Evolutionary conservation across 2,797 vertebrate genomes (phyloP).

Genomic region (Orientallactaga sibirica): DNA sequence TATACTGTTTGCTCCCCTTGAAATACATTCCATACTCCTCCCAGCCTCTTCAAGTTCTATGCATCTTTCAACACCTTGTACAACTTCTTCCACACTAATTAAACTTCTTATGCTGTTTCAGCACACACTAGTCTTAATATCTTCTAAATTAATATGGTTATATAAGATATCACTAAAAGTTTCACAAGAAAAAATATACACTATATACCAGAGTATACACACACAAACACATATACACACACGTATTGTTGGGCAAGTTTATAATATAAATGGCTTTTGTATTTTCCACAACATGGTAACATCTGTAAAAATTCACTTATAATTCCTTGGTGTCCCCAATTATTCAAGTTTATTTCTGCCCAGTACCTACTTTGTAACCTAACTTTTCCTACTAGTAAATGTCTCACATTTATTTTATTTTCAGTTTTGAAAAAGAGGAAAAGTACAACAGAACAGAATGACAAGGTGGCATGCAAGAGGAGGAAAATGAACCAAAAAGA

Average conservation of each 20-base stretch:
- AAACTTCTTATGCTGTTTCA: conserved; percentile 8
- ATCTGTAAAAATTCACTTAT: not conserved
- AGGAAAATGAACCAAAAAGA: not conserved
- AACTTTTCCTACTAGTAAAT: conserved; percentile 30
- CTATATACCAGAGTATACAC: not conserved
- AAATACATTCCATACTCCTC: conserved; percentile 65
- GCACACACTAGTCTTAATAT: conserved; percentile 12
- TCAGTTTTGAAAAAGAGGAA: not conserved
- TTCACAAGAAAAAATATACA: not conserved
- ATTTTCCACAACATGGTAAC: not conserved
- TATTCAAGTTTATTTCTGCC: conserved; percentile 15
- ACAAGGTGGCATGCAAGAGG: not conserved
- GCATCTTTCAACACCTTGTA: conserved; percentile 58
- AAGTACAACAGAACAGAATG: not conserved
- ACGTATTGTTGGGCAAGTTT: not conserved
- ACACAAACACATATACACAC: not conserved
- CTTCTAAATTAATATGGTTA: not conserved
- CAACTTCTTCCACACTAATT: conserved; percentile 67
- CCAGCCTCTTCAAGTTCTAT: conserved; percentile 51
- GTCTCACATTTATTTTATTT: not conserved
- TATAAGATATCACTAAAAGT: conserved; percentile 29
- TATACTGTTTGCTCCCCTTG: conserved; percentile 43
- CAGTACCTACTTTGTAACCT: not conserved
- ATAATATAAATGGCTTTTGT: not conserved
- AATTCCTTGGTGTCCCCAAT: not conserved